A percentile compares a stretch with the other conserved stretches of the same genome.
Evolutionary conservation across 1,140 invertebrate genomes (phyloP).

Genomic region (Papilio polytes): DNA sequence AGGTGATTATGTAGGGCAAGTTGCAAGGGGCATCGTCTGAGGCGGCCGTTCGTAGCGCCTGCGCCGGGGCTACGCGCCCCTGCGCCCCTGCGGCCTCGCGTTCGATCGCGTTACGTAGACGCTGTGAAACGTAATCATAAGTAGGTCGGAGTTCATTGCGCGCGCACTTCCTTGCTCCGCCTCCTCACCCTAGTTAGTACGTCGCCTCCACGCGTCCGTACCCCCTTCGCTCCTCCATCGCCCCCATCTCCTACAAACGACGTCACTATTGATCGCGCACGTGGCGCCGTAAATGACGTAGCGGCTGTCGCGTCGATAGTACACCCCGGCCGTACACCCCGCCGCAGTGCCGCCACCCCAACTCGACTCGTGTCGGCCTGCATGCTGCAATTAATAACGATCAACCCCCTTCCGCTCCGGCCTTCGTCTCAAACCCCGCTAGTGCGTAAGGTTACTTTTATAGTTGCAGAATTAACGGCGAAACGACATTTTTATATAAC

Average conservation of each 20-base stretch:
- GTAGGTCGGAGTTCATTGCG: constrained; percentile 75
- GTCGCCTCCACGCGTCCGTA: constrained; percentile 2
- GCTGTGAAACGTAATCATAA: constrained; percentile 76
- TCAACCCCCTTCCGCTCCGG: background rate
- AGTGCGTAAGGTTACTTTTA: constrained; percentile 53
- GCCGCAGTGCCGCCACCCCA: constrained; percentile 45
- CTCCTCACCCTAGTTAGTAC: constrained; percentile 37
- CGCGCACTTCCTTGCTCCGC: constrained; percentile 59
- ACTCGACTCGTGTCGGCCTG: constrained; percentile 47
- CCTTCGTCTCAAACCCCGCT: constrained; percentile 43
- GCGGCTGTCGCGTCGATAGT: constrained; percentile 73
- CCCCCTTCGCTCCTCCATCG: constrained; percentile 29
- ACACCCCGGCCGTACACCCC: constrained; percentile 60
- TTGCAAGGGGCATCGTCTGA: constrained; percentile 60
- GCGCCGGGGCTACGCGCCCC: constrained; percentile 48
- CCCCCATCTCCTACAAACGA: constrained; percentile 54
- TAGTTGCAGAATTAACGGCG: constrained; percentile 29
- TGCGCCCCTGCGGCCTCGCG: constrained; percentile 52
- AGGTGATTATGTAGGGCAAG: constrained; percentile 59
- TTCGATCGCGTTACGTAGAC: constrained; percentile 80
- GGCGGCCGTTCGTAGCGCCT: constrained; percentile 52
- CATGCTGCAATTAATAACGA: constrained; percentile 55
- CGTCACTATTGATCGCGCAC: constrained; percentile 81
- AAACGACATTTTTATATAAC: background rate
- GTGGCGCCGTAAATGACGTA: constrained; percentile 81